Evolutionary conservation across 2,888 invertebrate species (phyloP).

Genomic region (Apamea epomidion): DNA sequence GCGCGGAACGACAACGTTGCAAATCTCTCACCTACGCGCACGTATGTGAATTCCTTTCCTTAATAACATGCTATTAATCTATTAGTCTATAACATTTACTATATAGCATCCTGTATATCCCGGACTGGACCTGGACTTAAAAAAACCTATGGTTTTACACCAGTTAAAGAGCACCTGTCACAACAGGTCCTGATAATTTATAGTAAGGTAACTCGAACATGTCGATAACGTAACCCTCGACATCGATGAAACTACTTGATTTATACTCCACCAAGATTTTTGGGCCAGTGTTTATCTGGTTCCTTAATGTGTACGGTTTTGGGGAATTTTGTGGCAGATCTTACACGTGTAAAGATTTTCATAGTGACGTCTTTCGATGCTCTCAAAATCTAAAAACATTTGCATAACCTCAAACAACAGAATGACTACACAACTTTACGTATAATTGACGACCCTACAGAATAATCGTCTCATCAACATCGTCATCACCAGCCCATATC

Average conservation of each 20-base stretch:
- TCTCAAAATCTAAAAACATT: not conserved
- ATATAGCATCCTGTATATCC: too few species aligned
- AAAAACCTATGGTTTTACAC: not conserved
- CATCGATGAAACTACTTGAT: conserved; percentile 41
- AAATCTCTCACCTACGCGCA: too few species aligned
- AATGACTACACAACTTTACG: not conserved
- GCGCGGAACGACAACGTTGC: too few species aligned
- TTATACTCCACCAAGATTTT: conserved; percentile 44
- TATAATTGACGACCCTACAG: too few species aligned
- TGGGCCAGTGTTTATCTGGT: conserved; percentile 16
- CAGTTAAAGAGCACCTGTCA: not conserved
- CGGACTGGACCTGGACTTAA: not conserved
- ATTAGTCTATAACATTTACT: too few species aligned
- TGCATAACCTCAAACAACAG: not conserved
- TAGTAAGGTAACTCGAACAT: conserved; percentile 22
- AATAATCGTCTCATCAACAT: not conserved
- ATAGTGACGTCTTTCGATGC: not conserved
- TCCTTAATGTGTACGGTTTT: not conserved
- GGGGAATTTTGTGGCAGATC: not conserved
- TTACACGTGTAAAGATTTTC: not conserved
- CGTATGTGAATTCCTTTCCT: too few species aligned
- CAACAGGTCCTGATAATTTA: conserved; percentile 22
- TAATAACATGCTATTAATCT: too few species aligned
- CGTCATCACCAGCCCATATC: too few species aligned
- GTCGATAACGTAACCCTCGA: conserved; percentile 35